A percentile compares a stretch with the other conserved stretches of the same genome.
Conservation (phyloP, 2,888 invertebrate species). For the Aphrophora alni region DNA sequence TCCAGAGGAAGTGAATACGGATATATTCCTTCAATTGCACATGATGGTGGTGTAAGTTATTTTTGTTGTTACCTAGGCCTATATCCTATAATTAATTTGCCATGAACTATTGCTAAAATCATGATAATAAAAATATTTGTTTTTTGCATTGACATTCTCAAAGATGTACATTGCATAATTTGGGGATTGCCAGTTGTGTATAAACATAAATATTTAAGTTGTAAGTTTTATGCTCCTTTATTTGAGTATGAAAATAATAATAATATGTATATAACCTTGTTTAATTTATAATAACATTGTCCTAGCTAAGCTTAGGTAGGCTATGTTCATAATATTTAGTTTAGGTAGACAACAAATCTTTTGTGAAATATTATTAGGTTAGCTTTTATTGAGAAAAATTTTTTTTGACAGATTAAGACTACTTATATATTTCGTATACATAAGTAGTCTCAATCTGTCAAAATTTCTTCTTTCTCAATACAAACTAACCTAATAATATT, state of each 20-base stretch:
- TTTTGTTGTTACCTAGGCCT: neutral
- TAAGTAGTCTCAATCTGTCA: too few species aligned
- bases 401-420: too few species aligned
- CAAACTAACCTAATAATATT: too few species aligned
- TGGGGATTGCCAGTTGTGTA: too few species aligned
- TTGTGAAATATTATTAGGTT: too few species aligned
- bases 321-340: neutral
- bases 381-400: too few species aligned
- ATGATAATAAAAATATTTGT: neutral
- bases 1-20: constrained; percentile 47
- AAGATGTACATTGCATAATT: neutral
- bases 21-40: constrained; percentile 45
- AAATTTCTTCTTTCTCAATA: too few species aligned
- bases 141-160: neutral
- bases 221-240: neutral
- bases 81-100: neutral
- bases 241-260: neutral
- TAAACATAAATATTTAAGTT: neutral
- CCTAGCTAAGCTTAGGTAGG: neutral
- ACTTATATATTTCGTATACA: too few species aligned
- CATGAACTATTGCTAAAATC: neutral
- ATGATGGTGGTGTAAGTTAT: constrained; percentile 48
- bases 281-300: neutral
- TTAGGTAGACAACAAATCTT: neutral
- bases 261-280: neutral